Evolutionary conservation across 2,113 vertebrate species (phyloP).

Genomic region (Forbesichthys agassizii): DNA sequence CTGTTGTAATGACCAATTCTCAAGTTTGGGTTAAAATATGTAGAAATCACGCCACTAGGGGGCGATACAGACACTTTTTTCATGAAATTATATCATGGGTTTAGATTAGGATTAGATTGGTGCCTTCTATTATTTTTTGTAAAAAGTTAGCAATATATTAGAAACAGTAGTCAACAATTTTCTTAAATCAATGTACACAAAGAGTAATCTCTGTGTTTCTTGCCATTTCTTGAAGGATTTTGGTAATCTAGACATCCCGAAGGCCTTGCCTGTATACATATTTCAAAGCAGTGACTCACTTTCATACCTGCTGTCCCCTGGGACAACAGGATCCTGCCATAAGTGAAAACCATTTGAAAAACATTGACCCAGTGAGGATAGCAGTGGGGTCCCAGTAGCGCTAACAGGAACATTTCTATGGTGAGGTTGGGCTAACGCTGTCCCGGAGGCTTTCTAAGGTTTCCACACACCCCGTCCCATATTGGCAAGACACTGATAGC

Average conservation of each 20-base stretch:
- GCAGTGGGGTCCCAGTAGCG: conserved; percentile 48
- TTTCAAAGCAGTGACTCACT: conserved; percentile 47
- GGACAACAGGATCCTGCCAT: conserved; percentile 35
- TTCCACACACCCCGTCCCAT: conserved; percentile 18
- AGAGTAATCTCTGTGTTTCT: background rate
- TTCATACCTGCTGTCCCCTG: conserved; percentile 31
- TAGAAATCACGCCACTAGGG: conserved; percentile 47
- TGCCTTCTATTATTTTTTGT: no score
- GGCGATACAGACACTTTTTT: conserved; percentile 44
- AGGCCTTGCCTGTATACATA: conserved; percentile 6
- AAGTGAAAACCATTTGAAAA: conserved; percentile 63
- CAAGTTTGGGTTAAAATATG: background rate
- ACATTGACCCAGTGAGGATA: conserved; percentile 49
- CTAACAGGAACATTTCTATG: conserved; percentile 58
- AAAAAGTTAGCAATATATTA: no score
- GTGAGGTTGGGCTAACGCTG: conserved; percentile 48
- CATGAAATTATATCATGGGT: background rate
- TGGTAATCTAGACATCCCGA: conserved; percentile 7
- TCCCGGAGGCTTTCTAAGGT: conserved; percentile 61
- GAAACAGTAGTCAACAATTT: no score
- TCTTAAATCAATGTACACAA: no score
- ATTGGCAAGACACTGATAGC: conserved; percentile 21
- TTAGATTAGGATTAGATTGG: background rate
- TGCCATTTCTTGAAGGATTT: background rate
- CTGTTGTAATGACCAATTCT: background rate